Conservation (phyloP, 2,888 invertebrate genomes). For the Xylophagus ater region DNA sequence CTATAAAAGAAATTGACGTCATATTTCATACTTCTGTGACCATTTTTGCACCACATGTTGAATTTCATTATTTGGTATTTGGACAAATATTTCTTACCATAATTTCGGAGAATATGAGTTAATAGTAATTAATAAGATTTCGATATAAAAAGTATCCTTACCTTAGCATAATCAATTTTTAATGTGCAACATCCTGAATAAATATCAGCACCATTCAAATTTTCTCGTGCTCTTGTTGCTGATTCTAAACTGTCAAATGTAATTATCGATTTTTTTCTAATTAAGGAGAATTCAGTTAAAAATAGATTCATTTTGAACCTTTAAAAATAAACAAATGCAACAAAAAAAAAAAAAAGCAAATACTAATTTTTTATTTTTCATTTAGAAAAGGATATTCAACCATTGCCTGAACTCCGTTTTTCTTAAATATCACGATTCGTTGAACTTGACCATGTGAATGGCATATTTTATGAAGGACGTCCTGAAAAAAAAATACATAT, state of each 20-base stretch:
- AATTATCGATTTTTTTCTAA: slow-evolving; percentile 25
- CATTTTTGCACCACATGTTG: no score
- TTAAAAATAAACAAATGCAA: no score
- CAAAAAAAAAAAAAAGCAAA: slow-evolving; percentile 6
- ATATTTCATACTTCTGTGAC: no score
- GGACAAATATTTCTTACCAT: no score
- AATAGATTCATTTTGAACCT: background rate
- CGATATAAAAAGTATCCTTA: slow-evolving; percentile 42
- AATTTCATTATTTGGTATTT: no score
- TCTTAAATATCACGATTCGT: slow-evolving; percentile 97
- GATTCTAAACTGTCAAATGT: slow-evolving; percentile 90
- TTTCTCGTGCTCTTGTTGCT: slow-evolving; percentile 87
- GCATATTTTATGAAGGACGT: slow-evolving; percentile 96
- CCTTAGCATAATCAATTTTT: slow-evolving; percentile 98
- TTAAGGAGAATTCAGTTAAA: slow-evolving; percentile 45
- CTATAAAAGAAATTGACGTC: no score
- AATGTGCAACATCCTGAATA: slow-evolving; percentile 99
- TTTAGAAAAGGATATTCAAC: slow-evolving; percentile 91
- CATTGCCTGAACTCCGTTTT: slow-evolving; percentile 97
- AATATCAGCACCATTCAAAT: slow-evolving; percentile 95
- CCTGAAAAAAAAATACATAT: slow-evolving; percentile 76
- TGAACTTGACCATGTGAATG: slow-evolving; percentile 89
- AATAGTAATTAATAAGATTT: background rate
- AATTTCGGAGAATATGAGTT: no score
- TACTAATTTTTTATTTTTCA: slow-evolving; percentile 8